phyloP scores from a whole-genome alignment of 2,113 vertebrate species.

The Dolichotis patagonum region DNA sequence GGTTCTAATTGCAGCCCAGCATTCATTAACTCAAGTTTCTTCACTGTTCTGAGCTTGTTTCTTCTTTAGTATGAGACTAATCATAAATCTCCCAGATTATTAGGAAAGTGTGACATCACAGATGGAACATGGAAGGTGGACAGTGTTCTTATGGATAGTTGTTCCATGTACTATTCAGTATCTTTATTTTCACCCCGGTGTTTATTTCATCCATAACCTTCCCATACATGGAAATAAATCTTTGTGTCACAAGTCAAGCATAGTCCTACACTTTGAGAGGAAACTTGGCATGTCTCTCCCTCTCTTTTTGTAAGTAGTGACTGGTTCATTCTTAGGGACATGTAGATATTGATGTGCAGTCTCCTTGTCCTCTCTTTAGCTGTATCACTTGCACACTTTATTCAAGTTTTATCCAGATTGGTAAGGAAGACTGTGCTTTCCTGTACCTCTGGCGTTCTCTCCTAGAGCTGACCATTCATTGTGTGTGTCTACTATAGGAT shows the following conservation, averaged over 20 bases:
- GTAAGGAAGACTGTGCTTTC: not conserved
- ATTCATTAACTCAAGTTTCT: not conserved
- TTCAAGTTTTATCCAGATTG: slow-evolving; percentile 9
- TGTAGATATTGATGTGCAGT: not conserved
- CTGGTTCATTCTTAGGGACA: not conserved
- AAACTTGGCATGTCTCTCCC: not conserved
- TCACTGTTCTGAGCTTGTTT: slow-evolving; percentile 1
- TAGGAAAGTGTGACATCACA: not conserved
- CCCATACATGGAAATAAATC: not conserved
- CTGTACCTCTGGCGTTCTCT: not conserved
- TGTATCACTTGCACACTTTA: not conserved
- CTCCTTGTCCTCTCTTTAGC: not conserved
- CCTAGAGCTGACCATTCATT: not conserved
- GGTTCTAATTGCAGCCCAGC: not conserved
- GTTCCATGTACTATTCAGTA: not conserved
- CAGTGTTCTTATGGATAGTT: not conserved
- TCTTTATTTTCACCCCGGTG: not conserved
- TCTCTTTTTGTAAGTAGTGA: not conserved
- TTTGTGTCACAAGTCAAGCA: not conserved
- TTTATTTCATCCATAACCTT: not conserved
- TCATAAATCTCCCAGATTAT: not conserved
- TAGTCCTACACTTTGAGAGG: not conserved
- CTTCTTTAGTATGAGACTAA: not conserved
- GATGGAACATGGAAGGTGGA: not conserved
- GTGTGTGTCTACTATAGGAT: not conserved